Percentiles rank a stretch among this genome's conserved stretches.
These are phyloP conservation scores for Gallinago nigripennis DNA, from an alignment of 2,797 vertebrate species.

Conservation along the genomic window DNA sequence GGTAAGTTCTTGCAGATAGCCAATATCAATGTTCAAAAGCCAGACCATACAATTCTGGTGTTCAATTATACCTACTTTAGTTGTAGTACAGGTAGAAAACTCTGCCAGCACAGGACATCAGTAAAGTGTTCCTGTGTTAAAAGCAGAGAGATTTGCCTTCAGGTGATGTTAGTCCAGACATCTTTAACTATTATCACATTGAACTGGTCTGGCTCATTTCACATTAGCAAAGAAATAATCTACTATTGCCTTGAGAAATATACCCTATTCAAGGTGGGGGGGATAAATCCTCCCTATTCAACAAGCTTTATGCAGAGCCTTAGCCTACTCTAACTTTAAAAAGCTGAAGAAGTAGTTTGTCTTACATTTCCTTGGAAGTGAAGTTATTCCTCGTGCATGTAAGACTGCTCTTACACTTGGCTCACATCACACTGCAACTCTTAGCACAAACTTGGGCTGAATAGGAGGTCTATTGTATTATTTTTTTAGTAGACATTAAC, in stretches of 20 bases:
- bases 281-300: neutral
- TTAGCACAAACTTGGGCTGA: neutral
- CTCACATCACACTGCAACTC: neutral
- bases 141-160: neutral
- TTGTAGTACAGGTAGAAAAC: neutral
- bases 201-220: neutral
- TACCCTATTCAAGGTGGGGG: neutral
- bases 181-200: neutral
- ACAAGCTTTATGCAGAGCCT: neutral
- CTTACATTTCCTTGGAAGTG: neutral
- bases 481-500: neutral
- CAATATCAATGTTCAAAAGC: neutral
- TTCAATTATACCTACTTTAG: neutral
- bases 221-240: neutral
- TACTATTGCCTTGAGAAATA: neutral
- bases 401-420: neutral
- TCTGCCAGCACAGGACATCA: neutral
- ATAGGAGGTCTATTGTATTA: neutral
- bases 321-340: neutral
- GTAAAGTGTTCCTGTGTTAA: neutral
- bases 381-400: neutral
- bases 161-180: neutral
- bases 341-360: neutral
- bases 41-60: neutral
- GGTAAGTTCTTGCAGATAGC: neutral